Conservation (phyloP, 2,888 invertebrate genomes). For the Cephonodes hylas region DNA sequence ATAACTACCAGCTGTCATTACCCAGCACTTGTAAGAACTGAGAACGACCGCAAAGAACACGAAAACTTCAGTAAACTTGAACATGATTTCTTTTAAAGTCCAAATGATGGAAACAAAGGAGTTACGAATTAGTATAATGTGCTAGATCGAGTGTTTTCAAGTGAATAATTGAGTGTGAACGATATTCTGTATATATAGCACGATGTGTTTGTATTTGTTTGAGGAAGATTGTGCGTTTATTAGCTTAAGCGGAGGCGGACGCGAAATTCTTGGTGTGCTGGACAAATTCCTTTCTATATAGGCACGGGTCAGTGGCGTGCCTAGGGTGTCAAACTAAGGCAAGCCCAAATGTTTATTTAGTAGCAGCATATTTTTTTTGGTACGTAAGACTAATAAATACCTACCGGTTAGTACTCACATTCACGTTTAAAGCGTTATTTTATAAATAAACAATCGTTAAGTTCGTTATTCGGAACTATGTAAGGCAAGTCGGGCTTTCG, state of each 20-base stretch:
- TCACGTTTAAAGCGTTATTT: too few relatives aligned
- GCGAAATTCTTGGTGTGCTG: neutral
- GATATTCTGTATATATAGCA: constrained; percentile 30
- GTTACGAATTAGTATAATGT: neutral
- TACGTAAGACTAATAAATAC: too few relatives aligned
- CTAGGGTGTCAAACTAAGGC: too few relatives aligned
- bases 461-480: too few relatives aligned
- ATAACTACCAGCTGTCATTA: constrained; percentile 9
- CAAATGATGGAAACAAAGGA: neutral
- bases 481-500: too few relatives aligned
- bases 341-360: too few relatives aligned
- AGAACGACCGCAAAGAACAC: constrained; percentile 9
- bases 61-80: constrained; percentile 1
- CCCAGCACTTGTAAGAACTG: constrained; percentile 6
- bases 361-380: too few relatives aligned
- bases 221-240: constrained; percentile 19
- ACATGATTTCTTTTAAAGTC: neutral
- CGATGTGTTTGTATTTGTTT: constrained; percentile 26
- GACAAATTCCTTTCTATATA: too few relatives aligned
- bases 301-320: too few relatives aligned
- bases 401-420: too few relatives aligned
- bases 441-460: too few relatives aligned
- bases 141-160: constrained; percentile 1
- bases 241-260: constrained; percentile 13
- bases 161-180: constrained; percentile 16